phyloP scores from a whole-genome alignment of 1,140 invertebrate species.

The Riptortus pedestris region DNA sequence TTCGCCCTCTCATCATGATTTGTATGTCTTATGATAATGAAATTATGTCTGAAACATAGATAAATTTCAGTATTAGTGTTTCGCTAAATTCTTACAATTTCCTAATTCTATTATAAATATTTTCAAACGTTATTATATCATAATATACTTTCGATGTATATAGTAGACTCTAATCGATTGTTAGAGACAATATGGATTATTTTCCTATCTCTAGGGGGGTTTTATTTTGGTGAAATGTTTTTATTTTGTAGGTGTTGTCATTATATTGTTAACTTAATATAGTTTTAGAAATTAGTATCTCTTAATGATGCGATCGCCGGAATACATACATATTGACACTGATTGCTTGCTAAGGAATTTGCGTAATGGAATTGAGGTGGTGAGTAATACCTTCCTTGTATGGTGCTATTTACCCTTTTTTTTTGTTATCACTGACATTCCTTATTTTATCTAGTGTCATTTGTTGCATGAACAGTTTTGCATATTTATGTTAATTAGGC shows the following conservation, averaged over 20 bases:
- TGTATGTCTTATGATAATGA: too few relatives aligned
- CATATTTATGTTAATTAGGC: neutral
- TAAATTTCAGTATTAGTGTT: too few relatives aligned
- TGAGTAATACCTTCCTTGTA: constrained; percentile 7
- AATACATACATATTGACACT: constrained; percentile 7
- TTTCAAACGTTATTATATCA: too few relatives aligned
- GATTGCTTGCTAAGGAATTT: constrained; percentile 23
- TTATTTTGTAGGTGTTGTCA: neutral
- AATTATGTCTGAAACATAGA: too few relatives aligned
- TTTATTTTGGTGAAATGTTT: neutral
- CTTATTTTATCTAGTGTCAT: too few relatives aligned
- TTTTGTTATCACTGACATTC: too few relatives aligned
- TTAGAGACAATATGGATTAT: constrained; percentile 5
- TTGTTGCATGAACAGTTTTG: neutral
- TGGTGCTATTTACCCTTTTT: neutral
- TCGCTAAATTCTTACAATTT: too few relatives aligned
- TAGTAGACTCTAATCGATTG: too few relatives aligned
- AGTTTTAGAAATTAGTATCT: neutral
- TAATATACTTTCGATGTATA: too few relatives aligned
- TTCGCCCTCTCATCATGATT: too few relatives aligned
- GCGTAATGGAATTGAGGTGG: constrained; percentile 24
- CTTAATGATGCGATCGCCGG: constrained; percentile 3
- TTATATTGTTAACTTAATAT: neutral
- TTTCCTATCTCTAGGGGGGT: neutral
- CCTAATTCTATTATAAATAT: too few relatives aligned